phyloP scores from a whole-genome alignment of 2,113 vertebrate species.

The Hypocryptadius cinnamomeus region DNA sequence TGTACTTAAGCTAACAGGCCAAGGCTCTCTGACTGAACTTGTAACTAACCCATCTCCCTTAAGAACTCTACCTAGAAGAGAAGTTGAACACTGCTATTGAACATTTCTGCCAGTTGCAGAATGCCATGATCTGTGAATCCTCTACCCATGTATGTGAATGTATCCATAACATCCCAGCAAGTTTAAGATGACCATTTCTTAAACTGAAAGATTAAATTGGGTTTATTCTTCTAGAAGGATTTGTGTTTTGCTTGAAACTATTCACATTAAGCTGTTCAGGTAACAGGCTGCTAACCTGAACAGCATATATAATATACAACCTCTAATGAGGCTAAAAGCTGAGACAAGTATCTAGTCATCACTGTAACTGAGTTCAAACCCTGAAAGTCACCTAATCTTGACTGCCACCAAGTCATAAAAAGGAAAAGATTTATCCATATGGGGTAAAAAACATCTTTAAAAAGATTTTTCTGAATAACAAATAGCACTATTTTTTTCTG shows the following conservation, averaged over 20 bases:
- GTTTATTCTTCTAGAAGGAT: not conserved
- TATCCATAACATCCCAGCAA: not conserved
- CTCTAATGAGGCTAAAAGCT: not conserved
- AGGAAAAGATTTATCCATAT: not conserved
- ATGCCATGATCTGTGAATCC: not conserved
- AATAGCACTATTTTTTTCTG: not conserved
- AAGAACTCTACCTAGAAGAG: not conserved
- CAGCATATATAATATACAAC: not conserved
- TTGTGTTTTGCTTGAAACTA: not conserved
- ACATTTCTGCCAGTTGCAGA: not conserved
- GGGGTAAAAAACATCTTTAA: not conserved
- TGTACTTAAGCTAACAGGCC: not conserved
- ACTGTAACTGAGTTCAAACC: not conserved
- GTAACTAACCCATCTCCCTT: not conserved
- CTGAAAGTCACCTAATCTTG: not conserved
- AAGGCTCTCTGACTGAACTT: not conserved
- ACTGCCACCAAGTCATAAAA: not conserved
- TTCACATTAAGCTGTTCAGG: not conserved
- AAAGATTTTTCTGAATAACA: not conserved
- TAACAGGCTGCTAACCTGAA: not conserved
- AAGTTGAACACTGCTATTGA: not conserved
- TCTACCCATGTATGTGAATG: not conserved
- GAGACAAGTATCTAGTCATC: not conserved
- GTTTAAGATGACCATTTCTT: not conserved
- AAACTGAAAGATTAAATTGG: not conserved